phyloP scores from a whole-genome alignment of 2,797 vertebrate genomes.

The Gymnopithys bicolor region DNA sequence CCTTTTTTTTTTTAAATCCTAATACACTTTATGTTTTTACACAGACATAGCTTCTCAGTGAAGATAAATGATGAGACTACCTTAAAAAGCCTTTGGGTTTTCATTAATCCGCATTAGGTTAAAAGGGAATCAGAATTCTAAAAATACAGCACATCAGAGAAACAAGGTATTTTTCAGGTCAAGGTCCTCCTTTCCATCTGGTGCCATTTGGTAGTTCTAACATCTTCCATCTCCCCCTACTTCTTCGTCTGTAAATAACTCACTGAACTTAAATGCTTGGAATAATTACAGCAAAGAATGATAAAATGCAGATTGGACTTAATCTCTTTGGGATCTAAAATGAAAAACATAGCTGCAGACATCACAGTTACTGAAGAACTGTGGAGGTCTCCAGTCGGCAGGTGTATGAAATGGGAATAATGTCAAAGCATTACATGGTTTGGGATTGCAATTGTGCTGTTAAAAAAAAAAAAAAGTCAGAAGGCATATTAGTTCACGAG shows the following conservation, averaged over 20 bases:
- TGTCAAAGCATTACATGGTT: background rate
- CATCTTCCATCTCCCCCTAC: slow-evolving; percentile 55
- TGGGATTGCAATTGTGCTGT: background rate
- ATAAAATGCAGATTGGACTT: slow-evolving; percentile 57
- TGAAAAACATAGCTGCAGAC: slow-evolving; percentile 29
- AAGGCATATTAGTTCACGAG: background rate
- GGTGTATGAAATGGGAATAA: slow-evolving; percentile 41
- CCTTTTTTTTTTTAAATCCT: slow-evolving; percentile 7
- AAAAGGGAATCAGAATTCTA: slow-evolving; percentile 65
- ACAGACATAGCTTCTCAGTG: slow-evolving; percentile 37
- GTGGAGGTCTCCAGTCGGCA: background rate
- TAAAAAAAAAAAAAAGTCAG: slow-evolving; percentile 11
- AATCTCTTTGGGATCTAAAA: slow-evolving; percentile 53
- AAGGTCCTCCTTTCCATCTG: slow-evolving; percentile 56
- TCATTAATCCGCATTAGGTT: slow-evolving; percentile 63
- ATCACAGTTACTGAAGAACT: slow-evolving; percentile 22
- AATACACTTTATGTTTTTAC: slow-evolving; percentile 39
- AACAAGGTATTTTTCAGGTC: slow-evolving; percentile 62
- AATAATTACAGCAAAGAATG: slow-evolving; percentile 59
- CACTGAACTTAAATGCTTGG: slow-evolving; percentile 59
- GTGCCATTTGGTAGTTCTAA: slow-evolving; percentile 55
- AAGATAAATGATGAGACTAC: slow-evolving; percentile 65
- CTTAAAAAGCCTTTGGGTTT: slow-evolving; percentile 64
- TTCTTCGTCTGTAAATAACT: slow-evolving; percentile 63
- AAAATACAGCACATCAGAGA: slow-evolving; percentile 67